A percentile compares a stretch with the other conserved stretches of the same genome.
These are phyloP conservation scores for Drosophila lacteicornis DNA, from an alignment of 1,140 invertebrate species.

Conservation along the genomic window DNA sequence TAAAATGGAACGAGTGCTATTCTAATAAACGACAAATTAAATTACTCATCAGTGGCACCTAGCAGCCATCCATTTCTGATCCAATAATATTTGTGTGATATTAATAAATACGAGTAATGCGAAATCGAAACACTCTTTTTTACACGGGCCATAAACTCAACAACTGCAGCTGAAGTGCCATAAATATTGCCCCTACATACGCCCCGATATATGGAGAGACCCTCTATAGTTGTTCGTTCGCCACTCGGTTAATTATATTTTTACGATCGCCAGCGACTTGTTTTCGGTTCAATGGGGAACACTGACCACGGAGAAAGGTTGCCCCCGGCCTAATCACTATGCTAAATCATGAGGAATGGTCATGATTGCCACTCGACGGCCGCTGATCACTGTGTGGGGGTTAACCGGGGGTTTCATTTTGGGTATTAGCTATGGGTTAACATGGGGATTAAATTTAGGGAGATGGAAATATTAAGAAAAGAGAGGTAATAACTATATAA, in stretches of 20 bases:
- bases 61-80: conserved; percentile 13
- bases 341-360: conserved; percentile 30
- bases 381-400: neutral
- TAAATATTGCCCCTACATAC: conserved; percentile 58
- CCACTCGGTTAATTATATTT: conserved; percentile 39
- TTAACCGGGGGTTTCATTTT: neutral
- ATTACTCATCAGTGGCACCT: conserved; percentile 68
- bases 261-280: conserved; percentile 32
- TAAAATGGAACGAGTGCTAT: conserved; percentile 80
- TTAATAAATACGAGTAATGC: conserved; percentile 53
- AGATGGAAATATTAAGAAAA: neutral
- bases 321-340: conserved; percentile 11
- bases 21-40: conserved; percentile 83
- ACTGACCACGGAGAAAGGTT: conserved; percentile 23
- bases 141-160: conserved; percentile 64
- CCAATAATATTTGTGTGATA: conserved; percentile 42
- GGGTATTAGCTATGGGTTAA: no score
- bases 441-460: neutral
- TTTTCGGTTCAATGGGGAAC: conserved; percentile 16
- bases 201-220: neutral
- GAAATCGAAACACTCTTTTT: conserved; percentile 42
- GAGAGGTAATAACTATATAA: no score
- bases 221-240: neutral
- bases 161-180: conserved; percentile 70
- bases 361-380: conserved; percentile 24